Conservation (phyloP, 2,888 invertebrate genomes). For the Lottia scabra region DNA sequence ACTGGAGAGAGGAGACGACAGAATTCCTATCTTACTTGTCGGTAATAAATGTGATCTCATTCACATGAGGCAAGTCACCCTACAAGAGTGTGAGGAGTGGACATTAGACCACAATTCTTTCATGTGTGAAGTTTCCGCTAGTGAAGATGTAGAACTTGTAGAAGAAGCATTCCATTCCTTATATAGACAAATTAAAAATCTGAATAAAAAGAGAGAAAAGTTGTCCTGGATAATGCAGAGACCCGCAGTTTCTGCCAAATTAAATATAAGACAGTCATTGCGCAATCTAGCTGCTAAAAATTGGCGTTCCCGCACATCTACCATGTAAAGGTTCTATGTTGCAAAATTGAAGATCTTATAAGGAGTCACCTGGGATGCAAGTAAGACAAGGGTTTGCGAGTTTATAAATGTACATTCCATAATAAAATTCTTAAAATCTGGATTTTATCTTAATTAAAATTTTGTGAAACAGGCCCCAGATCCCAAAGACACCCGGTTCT, state of each 20-base stretch:
- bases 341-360: too few relatives aligned
- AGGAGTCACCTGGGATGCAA: too few relatives aligned
- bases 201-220: constrained; percentile 53
- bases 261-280: constrained; percentile 56
- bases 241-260: constrained; percentile 53
- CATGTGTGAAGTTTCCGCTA: constrained; percentile 44
- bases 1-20: constrained; percentile 39
- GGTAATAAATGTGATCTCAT: constrained; percentile 59
- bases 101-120: constrained; percentile 46
- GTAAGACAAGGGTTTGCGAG: too few relatives aligned
- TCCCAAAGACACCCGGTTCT: too few relatives aligned
- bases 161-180: constrained; percentile 43
- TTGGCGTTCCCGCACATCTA: constrained; percentile 53
- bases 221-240: constrained; percentile 53
- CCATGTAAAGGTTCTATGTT: constrained; percentile 43
- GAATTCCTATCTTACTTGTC: constrained; percentile 48
- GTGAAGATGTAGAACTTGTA: constrained; percentile 50
- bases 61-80: constrained; percentile 48
- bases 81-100: constrained; percentile 44
- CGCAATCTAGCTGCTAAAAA: constrained; percentile 53
- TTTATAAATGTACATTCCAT: too few relatives aligned
- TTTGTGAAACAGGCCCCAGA: too few relatives aligned
- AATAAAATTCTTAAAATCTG: too few relatives aligned
- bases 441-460: too few relatives aligned
- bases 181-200: constrained; percentile 41